A percentile compares a stretch with the other conserved stretches of the same genome.
phyloP scores from a whole-genome alignment of 1,140 invertebrate species.

The Bilobella aurantiaca region DNA sequence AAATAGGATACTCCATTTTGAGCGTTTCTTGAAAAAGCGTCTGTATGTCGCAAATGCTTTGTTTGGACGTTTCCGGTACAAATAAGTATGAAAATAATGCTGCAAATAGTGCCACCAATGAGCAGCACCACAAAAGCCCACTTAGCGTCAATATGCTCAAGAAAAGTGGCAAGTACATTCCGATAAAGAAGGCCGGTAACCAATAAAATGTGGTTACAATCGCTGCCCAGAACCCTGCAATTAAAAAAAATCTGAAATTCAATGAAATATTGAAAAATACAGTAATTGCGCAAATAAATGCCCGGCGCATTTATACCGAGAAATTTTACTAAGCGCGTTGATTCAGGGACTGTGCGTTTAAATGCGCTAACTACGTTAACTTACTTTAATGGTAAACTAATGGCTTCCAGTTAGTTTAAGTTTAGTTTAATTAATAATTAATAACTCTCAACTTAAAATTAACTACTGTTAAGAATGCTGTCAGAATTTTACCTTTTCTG shows the following conservation, averaged over 20 bases:
- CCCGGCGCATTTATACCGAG: no score
- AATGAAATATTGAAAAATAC: no score
- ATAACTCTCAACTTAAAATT: no score
- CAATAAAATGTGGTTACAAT: constrained; percentile 45
- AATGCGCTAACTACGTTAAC: no score
- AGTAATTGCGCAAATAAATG: no score
- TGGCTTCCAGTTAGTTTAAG: no score
- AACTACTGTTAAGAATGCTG: not conserved
- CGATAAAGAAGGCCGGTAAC: constrained; percentile 46
- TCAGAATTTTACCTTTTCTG: constrained; percentile 27
- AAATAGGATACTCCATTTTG: not conserved
- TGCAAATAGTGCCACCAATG: not conserved
- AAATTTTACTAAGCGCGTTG: not conserved
- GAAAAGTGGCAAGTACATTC: constrained; percentile 41
- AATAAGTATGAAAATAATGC: constrained; percentile 4
- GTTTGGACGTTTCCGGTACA: constrained; percentile 20
- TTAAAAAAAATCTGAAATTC: constrained; percentile 23
- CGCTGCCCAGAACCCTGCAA: constrained; percentile 44
- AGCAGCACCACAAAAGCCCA: constrained; percentile 12
- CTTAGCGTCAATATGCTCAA: not conserved
- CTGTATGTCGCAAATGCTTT: constrained; percentile 8
- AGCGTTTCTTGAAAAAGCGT: not conserved
- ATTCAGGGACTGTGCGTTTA: no score
- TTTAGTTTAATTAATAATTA: no score
- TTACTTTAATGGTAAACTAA: no score